Evolutionary conservation across 2,797 vertebrate genomes (phyloP).

Genomic region (Holocentrus rufus): DNA sequence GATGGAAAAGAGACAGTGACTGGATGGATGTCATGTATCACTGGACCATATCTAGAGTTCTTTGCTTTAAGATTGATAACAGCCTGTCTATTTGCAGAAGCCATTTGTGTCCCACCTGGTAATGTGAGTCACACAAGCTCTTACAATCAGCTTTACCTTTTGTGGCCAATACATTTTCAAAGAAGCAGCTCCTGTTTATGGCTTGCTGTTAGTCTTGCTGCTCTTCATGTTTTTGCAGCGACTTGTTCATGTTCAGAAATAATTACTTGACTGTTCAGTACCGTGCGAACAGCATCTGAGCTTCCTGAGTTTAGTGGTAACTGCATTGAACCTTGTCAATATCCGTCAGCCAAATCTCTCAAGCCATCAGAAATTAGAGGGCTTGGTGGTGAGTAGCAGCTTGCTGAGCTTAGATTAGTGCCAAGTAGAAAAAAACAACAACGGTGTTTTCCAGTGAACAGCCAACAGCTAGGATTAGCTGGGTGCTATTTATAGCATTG

Average conservation of each 20-base stretch:
- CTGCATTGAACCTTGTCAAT: constrained; percentile 19
- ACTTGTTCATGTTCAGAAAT: background rate
- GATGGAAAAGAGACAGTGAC: too few relatives aligned
- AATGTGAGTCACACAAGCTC: too few relatives aligned
- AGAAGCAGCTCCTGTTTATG: constrained; percentile 1
- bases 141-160: too few relatives aligned
- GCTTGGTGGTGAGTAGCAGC: constrained; percentile 48
- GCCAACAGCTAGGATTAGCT: constrained; percentile 62
- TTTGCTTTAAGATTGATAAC: too few relatives aligned
- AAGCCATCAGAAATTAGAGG: constrained; percentile 35
- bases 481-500: constrained; percentile 61
- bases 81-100: too few relatives aligned
- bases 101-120: too few relatives aligned
- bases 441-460: background rate
- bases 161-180: background rate
- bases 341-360: constrained; percentile 33
- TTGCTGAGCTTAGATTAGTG: constrained; percentile 50
- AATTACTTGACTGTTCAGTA: constrained; percentile 11
- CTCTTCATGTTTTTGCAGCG: background rate
- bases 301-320: constrained; percentile 19
- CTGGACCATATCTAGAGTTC: too few relatives aligned
- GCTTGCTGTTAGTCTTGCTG: background rate
- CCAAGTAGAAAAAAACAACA: constrained; percentile 37
- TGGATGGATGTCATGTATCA: too few relatives aligned
- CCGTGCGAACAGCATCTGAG: background rate